These are phyloP conservation scores for Sebastes jordani DNA, from an alignment of 2,797 vertebrate genomes.

Conservation along the genomic window DNA sequence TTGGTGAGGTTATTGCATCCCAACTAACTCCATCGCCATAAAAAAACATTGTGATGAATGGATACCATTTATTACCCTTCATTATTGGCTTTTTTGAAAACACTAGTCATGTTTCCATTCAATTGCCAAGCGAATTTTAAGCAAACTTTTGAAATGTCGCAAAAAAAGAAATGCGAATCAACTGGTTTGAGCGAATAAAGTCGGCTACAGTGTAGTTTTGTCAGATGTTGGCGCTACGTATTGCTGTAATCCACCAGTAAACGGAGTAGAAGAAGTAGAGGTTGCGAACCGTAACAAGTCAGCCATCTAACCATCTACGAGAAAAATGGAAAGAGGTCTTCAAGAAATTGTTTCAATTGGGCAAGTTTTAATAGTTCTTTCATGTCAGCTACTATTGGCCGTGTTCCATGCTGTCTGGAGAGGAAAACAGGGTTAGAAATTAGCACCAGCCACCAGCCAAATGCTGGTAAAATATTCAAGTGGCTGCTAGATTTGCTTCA, in stretches of 20 bases:
- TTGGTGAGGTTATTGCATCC: background rate
- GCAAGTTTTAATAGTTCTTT: too few species aligned
- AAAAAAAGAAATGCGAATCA: rapidly evolving
- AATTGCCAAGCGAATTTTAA: too few species aligned
- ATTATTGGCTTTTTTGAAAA: background rate
- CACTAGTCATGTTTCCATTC: background rate
- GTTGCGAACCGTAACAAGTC: background rate
- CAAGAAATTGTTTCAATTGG: background rate
- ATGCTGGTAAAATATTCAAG: too few species aligned
- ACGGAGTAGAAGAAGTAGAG: too few species aligned
- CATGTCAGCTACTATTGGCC: too few species aligned
- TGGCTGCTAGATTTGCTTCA: too few species aligned
- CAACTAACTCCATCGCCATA: background rate
- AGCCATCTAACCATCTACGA: rapidly evolving
- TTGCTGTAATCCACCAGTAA: too few species aligned
- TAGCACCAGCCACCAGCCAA: too few species aligned
- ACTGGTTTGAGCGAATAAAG: background rate
- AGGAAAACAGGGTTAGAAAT: too few species aligned
- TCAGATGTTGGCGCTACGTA: background rate
- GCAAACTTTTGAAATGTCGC: too few species aligned
- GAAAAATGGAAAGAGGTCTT: background rate
- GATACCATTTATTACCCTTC: background rate
- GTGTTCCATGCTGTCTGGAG: too few species aligned
- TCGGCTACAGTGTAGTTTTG: background rate
- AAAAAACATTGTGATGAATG: background rate